Base-by-base conservation (phyloP, 2,113 vertebrate species). In the Perognathus longimembris region DNA sequence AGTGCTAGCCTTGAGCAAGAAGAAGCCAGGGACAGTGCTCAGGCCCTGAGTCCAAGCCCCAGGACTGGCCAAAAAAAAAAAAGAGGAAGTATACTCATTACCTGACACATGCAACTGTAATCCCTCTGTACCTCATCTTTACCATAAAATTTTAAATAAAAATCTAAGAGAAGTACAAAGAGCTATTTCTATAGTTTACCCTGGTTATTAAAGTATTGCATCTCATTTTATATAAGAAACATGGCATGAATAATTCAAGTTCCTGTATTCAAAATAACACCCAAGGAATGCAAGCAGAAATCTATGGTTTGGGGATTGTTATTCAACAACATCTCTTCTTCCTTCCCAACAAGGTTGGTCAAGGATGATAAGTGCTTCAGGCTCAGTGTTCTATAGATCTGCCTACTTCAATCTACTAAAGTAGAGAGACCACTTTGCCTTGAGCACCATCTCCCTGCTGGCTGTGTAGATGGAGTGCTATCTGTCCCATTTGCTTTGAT, bases 231-330 rank as follows among this genome's bases (percentile, higher is more conserved):
- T 20, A 67, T 34, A 71, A 38, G 54, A 89, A 89, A 63, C 40
- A 64, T 57, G 93, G 67, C 45, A 38, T 30, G 36, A 85, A 78
- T 75, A 76, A 70, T 40, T 91, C 30, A 74, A 67, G 28, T 32
- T 86, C 14, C 64, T 64, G n/a, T 73, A 67, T 85, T 78, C 45
- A 94, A 89, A 77, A 77, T n/a, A 82, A 92, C 4, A 66, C 10
- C 20, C 42, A 86, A 28, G 17, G 77, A 74, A 73, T 42, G 59
- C 30, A 73, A 38, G 12, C 9, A 79, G 32, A 70, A 50, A 54
- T 86, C 14, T 12, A 14, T 32, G 34, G 40, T 92, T 92, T 70
- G 61, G 26, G 57, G 63, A 26, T 88, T 69, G 64, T 20, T 75
- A 24, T 59, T 59, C 61, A 50, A 32, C 50, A 87, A 14, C 26